Base-by-base conservation (phyloP, 35 echinoderm and acorn worm genomes). In the Eucidaris tribuloides region DNA sequence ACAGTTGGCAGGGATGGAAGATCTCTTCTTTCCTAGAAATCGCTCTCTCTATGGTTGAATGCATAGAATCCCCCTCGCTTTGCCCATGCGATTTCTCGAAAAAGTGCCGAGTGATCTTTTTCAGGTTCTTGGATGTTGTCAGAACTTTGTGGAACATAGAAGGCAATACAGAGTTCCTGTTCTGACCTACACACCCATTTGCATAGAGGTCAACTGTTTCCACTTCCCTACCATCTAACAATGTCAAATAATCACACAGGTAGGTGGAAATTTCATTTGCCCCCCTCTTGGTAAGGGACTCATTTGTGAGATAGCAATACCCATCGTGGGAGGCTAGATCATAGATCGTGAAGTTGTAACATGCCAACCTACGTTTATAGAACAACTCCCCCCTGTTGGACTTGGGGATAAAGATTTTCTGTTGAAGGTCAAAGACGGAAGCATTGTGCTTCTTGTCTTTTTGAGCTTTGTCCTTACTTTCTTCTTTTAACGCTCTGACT, bases 181-280 rank as follows among this genome's bases (percentile, higher is more conserved):
- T 89, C 54, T 90, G 87, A 5, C 65, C 87, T 18, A 46, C 23
- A 49, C 88, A 90, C 7, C 88, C 80, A 43, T 90, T 81, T 17
- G 62, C 76, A 41, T 83, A 90, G 3, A 83, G 45, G 33, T 74
- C 54, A n/a, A 90, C 78, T 18, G 4, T 37, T 37, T 31, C 57
- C 31, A 19, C 64, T 1, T 33, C 64, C 27, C 46, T 52, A 33
- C 27, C 33, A 0, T 61, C 45, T 11, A 58, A 14, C 20, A 43
- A 42, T n/a, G 2, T 22, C 15, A 90, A 13, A 32, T 77, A 90
- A 23, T 84, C 36, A 29, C 19, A n/a, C 6, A 90, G 25, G 71
- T 65, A 60, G 3, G 88, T 65, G 2, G 88, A 65, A 15, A 92
- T 79, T 44, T 87, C 84, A 65, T 70, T 42, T 0, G 90, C 18